phyloP scores from a whole-genome alignment of 2,113 vertebrate genomes.

The Pachycephala philippinensis region DNA sequence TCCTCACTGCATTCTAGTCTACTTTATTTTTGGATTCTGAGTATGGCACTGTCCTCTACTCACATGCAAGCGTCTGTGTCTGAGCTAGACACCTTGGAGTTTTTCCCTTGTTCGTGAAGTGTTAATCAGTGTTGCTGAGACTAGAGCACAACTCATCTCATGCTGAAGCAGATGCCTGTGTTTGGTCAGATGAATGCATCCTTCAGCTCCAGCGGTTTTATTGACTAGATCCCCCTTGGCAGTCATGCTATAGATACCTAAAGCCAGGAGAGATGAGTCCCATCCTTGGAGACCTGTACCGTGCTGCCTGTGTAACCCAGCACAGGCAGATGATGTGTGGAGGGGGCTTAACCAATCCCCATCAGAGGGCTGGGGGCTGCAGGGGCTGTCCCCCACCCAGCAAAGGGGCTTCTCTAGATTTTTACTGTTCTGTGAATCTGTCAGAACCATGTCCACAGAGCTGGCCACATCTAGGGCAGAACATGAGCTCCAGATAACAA shows the following conservation, averaged over 20 bases:
- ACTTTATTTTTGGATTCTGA: not conserved
- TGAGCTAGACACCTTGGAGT: not conserved
- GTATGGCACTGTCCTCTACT: not conserved
- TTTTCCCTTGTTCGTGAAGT: not conserved
- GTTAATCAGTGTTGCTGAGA: not conserved
- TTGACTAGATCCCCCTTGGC: not conserved
- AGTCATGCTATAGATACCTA: not conserved
- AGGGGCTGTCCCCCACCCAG: not conserved
- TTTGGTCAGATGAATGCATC: not conserved
- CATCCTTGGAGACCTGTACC: not conserved
- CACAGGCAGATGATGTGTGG: not conserved
- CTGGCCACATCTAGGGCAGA: not conserved
- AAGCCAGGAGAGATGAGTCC: not conserved
- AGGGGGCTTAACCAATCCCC: not conserved
- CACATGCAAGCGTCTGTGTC: not conserved
- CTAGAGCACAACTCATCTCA: not conserved
- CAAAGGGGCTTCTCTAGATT: not conserved
- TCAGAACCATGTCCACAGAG: not conserved
- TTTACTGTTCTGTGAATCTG: not conserved
- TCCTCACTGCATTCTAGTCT: not conserved
- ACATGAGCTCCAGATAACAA: not conserved
- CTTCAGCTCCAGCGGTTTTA: not conserved
- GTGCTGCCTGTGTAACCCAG: not conserved
- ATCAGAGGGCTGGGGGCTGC: not conserved
- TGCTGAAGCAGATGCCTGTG: not conserved